Evolutionary conservation across 2,888 invertebrate genomes (phyloP), one percentile per base, ranked within the genome.

Genomic region (Tinea semifulvella): DNA sequence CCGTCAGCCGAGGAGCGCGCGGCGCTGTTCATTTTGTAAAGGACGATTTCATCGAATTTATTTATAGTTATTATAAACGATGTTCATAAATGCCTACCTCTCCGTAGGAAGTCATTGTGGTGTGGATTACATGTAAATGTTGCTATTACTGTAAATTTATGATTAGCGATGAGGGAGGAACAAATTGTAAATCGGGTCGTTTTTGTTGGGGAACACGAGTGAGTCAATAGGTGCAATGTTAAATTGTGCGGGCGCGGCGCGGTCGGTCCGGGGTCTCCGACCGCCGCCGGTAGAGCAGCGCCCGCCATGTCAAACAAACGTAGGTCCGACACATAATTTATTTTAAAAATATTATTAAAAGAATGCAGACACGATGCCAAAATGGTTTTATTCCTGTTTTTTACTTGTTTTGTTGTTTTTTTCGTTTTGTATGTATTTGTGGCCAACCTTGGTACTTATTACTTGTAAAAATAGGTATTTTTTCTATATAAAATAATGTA

Each of bases 1-100:
- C 14, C 13, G 36, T 18, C 22, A n/a, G 40, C 40, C 38, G 40
- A 17, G 14, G 40, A 40, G 40, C 22, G 17, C 40, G 59, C 57
- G 67, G 58, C 64, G 67, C 59, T 53, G 53, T 58, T 60, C 62
- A 61, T 50, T 65, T 61, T 66, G 65, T 68, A 66, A 74, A 65
- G 69, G 79, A 79, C 79, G 71, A 77, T 79, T 75, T 70, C 79
- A 76, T 79, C 79, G 79, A 79, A 79, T 79, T 79, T 79, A 79
- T 77, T 77, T 77, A 73, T 79, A 79, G 75, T 75, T 70, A 73
- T 74, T 73, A 67, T 74, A 68, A 74, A 76, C 64, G 67, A 71
- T 65, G 71, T 68, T 66, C 69, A 64, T 65, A 61, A 61, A 62
- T 63, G 68, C 70, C 74, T 63, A 60, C 72, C 69, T 57, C 63